Evolutionary conservation across 1,140 invertebrate genomes (phyloP), one percentile per base, ranked within the genome.

Genomic region (Brachionus plicatilis): DNA sequence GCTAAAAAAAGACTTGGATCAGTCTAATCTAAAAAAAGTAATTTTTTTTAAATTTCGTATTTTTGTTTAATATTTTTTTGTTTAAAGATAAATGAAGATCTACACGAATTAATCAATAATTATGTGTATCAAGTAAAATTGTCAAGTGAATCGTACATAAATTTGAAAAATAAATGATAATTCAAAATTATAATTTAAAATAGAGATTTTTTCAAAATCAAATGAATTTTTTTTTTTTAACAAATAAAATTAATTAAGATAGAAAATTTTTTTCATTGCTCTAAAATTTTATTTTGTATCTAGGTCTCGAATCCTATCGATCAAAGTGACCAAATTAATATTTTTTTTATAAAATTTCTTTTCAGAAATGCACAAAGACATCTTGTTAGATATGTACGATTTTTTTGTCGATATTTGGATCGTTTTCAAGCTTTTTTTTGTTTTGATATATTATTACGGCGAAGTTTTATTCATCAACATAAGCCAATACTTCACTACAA

Each of bases 51-150:
- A 17, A 17, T 27, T 76, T 29, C 14, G 8, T 76, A 1, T 11
- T 27, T 50, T 76, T 50, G 3, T 76, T 53, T 27, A 12, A n/a
- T 7, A 29, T 14, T 27, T 5, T 50, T 29, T 11, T 50, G 2
- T 24, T 43, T 29, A n/a, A 53, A 50, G 72, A 50, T 50, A 50
- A 50, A 76, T 27, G 9, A n/a, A 47, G 43, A 76, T 14, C 20
- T 76, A 50, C 24, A 76, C 24, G 41, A 76, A 50, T 50, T 76
- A 5, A 76, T 76, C 20, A 76, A 29, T 50, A 33, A 76, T 76
- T 76, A 76, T 76, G 24, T 76, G 8, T 76, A 76, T 76, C 43
- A 76, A 50, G n/a, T 50, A 29, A 76, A 76, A 50, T 27, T 27
- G 47, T 50, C 43, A 50, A 76, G 27, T 12, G 72, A 76, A 37